Evolutionary conservation across 2,888 invertebrate genomes (phyloP).

Genomic region (Rhimphoctona megacephalus): DNA sequence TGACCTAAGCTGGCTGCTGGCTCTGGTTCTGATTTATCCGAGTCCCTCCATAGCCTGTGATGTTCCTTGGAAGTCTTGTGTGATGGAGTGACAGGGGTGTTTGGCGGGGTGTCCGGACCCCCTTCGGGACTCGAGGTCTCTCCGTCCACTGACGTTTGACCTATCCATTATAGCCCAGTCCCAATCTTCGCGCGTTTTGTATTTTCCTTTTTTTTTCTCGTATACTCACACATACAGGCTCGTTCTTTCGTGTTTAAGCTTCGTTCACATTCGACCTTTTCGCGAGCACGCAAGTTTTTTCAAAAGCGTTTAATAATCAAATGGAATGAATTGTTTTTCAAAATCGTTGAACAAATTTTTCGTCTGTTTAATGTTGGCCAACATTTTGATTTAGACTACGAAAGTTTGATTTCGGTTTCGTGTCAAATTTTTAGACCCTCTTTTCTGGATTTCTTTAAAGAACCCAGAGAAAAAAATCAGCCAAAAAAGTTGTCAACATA

Average conservation of each 20-base stretch:
- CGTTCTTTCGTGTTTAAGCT: slow-evolving; percentile 73
- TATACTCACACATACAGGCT: slow-evolving; percentile 61
- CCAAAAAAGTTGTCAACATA: background rate
- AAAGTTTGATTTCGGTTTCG: background rate
- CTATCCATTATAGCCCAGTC: slow-evolving; percentile 85
- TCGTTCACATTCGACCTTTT: slow-evolving; percentile 1
- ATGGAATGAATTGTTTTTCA: background rate
- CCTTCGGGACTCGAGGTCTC: slow-evolving; percentile 81
- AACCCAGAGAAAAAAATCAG: background rate
- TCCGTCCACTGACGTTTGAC: slow-evolving; percentile 84
- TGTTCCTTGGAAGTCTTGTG: slow-evolving; percentile 81
- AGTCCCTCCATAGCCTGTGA: slow-evolving; percentile 81
- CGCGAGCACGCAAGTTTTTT: no score
- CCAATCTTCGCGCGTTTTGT: slow-evolving; percentile 81
- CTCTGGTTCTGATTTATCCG: slow-evolving; percentile 79
- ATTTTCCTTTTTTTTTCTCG: slow-evolving; percentile 74
- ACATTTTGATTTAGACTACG: background rate
- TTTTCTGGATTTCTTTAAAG: background rate
- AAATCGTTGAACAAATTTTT: no score
- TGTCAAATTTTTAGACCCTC: background rate
- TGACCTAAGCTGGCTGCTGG: slow-evolving; percentile 83
- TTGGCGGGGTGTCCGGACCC: slow-evolving; percentile 84
- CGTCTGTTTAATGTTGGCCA: no score
- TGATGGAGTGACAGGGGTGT: slow-evolving; percentile 83
- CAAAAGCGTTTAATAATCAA: background rate